Evolutionary conservation across 1,140 invertebrate species (phyloP), one percentile per base, ranked within the genome.

Genomic region (Bombus balteatus): DNA sequence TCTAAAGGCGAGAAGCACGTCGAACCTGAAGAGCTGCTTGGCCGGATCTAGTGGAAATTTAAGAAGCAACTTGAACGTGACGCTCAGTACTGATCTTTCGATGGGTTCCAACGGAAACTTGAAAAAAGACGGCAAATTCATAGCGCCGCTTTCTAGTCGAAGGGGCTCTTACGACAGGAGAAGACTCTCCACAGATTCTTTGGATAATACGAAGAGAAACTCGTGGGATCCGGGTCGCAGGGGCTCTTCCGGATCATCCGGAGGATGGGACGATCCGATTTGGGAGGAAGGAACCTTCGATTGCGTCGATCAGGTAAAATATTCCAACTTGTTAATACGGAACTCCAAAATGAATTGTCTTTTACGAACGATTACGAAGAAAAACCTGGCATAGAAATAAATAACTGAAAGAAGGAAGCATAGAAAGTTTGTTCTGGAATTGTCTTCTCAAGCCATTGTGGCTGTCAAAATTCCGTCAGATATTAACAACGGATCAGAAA

Each of bases 101-200:
- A 92, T 92, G 62, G 90, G 92, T 3, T 94, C 94, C 0, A 93
- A 92, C 82, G 93, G 93, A 81, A 94, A 93, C 80, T 18, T 81
- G 80, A 93, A 90, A 77, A 95, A 93, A 10, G 94, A 94, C 41
- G 80, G 85, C 25, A 88, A 79, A 41, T 82, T 91, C 85, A 81
- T 83, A 70, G 83, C 43, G 62, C 92, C 85, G 81, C 88, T 91
- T 89, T 93, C 91, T 81, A 87, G 88, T 72, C 90, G 93, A 80
- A 95, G 95, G 83, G 95, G 95, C 74, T 96, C 96, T 1, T 95
- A 95, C 73, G 96, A 96, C 65, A 95, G 95, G 65, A 94, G 96
- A 87, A 95, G 96, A 86, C 97, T 97, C 70, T 97, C 97, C 0
- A 96, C 96, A 9, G 97, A 97, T 93, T 97, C 97, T 1, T 92